Evolutionary conservation across 1,140 invertebrate genomes (phyloP).

Genomic region (Chionoecetes opilio): DNA sequence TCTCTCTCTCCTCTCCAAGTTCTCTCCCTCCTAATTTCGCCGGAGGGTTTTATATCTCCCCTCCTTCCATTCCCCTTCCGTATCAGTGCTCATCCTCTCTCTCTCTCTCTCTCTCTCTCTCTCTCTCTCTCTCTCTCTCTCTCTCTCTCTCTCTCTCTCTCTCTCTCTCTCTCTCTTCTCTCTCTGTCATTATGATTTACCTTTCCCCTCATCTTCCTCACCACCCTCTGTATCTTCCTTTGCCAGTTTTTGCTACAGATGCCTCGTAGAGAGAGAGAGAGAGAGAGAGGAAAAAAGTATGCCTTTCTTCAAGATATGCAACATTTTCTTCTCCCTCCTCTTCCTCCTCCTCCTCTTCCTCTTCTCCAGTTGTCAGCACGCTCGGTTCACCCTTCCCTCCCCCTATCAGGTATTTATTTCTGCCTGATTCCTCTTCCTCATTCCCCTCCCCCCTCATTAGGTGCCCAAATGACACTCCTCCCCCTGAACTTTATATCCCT

Average conservation of each 20-base stretch:
- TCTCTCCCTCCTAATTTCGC: not conserved
- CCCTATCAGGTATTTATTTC: conserved; percentile 32
- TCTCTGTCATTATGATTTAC: too few species aligned
- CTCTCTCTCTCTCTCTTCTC: not conserved
- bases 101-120: not conserved
- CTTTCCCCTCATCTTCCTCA: not conserved
- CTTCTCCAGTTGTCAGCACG: not conserved
- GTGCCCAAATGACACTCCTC: not conserved
- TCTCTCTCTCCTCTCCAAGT: too few species aligned
- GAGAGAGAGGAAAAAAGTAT: too few species aligned
- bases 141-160: conserved; percentile 41
- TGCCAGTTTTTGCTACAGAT: too few species aligned
- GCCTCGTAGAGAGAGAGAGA: too few species aligned
- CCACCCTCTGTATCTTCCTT: conserved; percentile 31
- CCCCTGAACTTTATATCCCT: not conserved
- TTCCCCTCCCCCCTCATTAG: not conserved
- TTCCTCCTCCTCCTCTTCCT: conserved; percentile 22
- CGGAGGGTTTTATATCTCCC: conserved; percentile 14
- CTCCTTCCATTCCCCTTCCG: not conserved
- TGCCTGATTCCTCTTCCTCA: not conserved
- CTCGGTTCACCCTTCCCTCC: not conserved
- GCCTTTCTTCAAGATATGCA: too few species aligned
- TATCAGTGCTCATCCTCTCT: not conserved
- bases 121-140: not conserved
- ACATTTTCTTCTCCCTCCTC: not conserved